Evolutionary conservation across 1,140 invertebrate species (phyloP).

Genomic region (Intoshia linei): DNA sequence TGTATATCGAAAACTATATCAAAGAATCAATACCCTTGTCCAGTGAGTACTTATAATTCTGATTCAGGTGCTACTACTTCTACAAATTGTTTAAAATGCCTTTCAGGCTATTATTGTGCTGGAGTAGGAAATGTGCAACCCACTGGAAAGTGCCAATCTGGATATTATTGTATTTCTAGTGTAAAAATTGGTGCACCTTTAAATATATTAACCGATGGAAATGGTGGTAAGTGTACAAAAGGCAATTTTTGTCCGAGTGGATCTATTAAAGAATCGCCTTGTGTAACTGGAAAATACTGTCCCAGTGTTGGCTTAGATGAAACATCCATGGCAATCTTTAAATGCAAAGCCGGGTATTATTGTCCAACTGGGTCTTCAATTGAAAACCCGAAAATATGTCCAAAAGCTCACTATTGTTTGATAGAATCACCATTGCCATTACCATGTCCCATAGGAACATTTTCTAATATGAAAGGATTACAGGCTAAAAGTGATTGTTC

Average conservation of each 20-base stretch:
- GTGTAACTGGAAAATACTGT: slow-evolving; percentile 13
- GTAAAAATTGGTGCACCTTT: slow-evolving; percentile 11
- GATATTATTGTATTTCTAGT: slow-evolving; percentile 13
- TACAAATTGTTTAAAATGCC: slow-evolving; percentile 12
- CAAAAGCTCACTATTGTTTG: too few species aligned
- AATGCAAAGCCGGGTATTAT: slow-evolving; percentile 10
- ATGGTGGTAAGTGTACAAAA: slow-evolving; percentile 16
- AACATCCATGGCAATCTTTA: too few species aligned
- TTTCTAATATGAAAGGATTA: slow-evolving; percentile 12
- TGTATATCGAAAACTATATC: slow-evolving; percentile 13
- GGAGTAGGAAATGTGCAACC: slow-evolving; percentile 14
- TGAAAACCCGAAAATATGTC: slow-evolving; percentile 12
- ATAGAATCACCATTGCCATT: slow-evolving; percentile 10
- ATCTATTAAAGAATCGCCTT: slow-evolving; percentile 10
- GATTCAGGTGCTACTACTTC: slow-evolving; percentile 10
- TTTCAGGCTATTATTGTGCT: slow-evolving; percentile 13
- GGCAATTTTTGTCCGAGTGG: slow-evolving; percentile 16
- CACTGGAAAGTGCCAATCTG: slow-evolving; percentile 8
- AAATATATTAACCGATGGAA: slow-evolving; percentile 12
- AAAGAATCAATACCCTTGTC: slow-evolving; percentile 12
- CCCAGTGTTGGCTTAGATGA: too few species aligned
- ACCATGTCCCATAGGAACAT: slow-evolving; percentile 16
- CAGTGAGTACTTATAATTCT: slow-evolving; percentile 15
- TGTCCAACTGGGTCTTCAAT: slow-evolving; percentile 13
- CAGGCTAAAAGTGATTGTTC: slow-evolving; percentile 7